Conservation (phyloP, 2,888 invertebrate genomes). For the Leucozona laternaria region DNA sequence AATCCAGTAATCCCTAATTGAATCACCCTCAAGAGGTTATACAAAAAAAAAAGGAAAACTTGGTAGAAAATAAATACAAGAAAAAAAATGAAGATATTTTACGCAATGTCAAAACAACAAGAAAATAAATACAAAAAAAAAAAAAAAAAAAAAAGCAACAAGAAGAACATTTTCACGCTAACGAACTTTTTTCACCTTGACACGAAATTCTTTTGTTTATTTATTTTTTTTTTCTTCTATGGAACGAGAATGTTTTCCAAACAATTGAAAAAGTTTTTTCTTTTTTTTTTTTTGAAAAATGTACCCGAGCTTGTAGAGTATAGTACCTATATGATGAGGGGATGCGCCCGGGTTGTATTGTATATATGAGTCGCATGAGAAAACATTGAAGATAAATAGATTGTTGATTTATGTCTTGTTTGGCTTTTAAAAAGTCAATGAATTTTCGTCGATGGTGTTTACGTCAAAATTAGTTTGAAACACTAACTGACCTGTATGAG, state of each 20-base stretch:
- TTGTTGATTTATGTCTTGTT: constrained; percentile 47
- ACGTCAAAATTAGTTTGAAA: background rate
- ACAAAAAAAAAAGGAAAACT: background rate
- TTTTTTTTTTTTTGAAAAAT: background rate
- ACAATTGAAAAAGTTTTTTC: constrained; percentile 41
- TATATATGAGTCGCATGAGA: constrained; percentile 22
- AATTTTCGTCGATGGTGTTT: background rate
- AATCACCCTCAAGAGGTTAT: constrained; percentile 48
- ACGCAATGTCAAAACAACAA: constrained; percentile 26
- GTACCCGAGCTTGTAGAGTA: background rate
- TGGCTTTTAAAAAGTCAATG: constrained; percentile 34
- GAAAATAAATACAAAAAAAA: background rate
- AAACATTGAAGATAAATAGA: constrained; percentile 33
- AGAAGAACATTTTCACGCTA: constrained; percentile 21
- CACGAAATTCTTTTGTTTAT: constrained; percentile 4
- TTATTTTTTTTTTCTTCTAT: constrained; percentile 23
- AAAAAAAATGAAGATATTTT: constrained; percentile 11
- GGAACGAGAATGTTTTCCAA: constrained; percentile 31
- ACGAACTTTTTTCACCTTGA: constrained; percentile 42
- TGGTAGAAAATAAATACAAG: background rate
- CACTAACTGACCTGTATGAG: background rate
- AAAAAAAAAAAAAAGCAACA: constrained; percentile 3
- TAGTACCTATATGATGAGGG: too few species aligned
- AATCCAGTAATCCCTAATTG: constrained; percentile 64
- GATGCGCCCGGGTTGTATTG: too few species aligned